These are phyloP conservation scores for Lophochroa leadbeateri DNA, from an alignment of 2,113 vertebrate species.

Conservation along the genomic window DNA sequence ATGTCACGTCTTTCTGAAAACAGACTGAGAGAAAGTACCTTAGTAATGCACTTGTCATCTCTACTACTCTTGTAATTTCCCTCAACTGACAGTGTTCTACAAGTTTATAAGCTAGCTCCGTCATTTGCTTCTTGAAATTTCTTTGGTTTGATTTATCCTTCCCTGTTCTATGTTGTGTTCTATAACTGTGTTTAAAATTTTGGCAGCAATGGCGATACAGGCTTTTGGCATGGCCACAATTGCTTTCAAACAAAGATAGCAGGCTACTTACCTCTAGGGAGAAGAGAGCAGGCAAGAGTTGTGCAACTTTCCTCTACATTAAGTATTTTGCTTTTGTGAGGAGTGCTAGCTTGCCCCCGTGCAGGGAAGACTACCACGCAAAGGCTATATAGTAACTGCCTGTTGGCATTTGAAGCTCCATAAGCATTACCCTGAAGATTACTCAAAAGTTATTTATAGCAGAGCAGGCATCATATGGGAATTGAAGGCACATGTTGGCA, in stretches of 20 bases:
- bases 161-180: background rate
- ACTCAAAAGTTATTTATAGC: background rate
- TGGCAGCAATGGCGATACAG: background rate
- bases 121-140: background rate
- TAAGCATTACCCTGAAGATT: background rate
- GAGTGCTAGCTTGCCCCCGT: background rate
- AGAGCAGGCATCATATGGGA: background rate
- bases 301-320: background rate
- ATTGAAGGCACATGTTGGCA: background rate
- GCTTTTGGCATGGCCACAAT: background rate
- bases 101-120: background rate
- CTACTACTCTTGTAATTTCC: background rate
- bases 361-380: background rate
- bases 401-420: background rate
- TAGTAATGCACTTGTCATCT: background rate
- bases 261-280: background rate
- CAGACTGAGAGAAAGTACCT: background rate
- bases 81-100: background rate
- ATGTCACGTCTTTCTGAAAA: background rate
- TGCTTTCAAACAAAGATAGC: background rate
- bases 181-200: background rate
- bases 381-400: background rate
- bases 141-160: background rate
- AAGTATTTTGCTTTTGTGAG: background rate
- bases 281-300: background rate